Conservation (phyloP, 1,140 invertebrate genomes). For the Drosophila athabasca region DNA sequence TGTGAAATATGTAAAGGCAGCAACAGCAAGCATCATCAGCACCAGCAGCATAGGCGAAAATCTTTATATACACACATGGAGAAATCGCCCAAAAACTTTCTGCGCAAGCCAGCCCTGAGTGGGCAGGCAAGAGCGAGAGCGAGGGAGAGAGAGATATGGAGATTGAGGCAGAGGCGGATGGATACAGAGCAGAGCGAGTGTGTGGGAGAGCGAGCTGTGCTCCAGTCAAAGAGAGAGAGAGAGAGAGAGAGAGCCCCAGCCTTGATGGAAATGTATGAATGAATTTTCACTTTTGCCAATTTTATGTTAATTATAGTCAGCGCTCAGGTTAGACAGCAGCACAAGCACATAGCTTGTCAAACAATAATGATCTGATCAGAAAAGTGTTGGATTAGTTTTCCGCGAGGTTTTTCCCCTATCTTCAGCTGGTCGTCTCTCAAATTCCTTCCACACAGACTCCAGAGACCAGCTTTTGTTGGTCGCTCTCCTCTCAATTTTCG, state of each 20-base stretch:
- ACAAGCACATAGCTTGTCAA: too few relatives aligned
- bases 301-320: slow-evolving; percentile 41
- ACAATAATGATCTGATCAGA: too few relatives aligned
- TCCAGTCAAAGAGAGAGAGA: slow-evolving; percentile 7
- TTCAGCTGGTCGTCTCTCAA: slow-evolving; percentile 39
- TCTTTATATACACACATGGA: slow-evolving; percentile 59
- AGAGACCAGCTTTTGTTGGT: slow-evolving; percentile 13
- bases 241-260: slow-evolving; percentile 37
- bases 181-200: slow-evolving; percentile 8
- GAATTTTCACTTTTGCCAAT: slow-evolving; percentile 63
- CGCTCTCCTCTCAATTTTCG: slow-evolving; percentile 51
- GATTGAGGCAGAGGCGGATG: too few relatives aligned
- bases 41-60: slow-evolving; percentile 34
- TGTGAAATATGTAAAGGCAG: slow-evolving; percentile 52
- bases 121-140: slow-evolving; percentile 20
- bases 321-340: neutral
- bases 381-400: too few relatives aligned
- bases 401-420: slow-evolving; percentile 12
- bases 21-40: slow-evolving; percentile 48
- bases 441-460: slow-evolving; percentile 31
- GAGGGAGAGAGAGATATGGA: slow-evolving; percentile 24
- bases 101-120: slow-evolving; percentile 64
- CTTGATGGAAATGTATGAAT: slow-evolving; percentile 73
- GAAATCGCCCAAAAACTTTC: slow-evolving; percentile 78
- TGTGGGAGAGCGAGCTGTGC: slow-evolving; percentile 19